Conservation (phyloP, 2,888 invertebrate species). For the Pyrgus malvae region DNA sequence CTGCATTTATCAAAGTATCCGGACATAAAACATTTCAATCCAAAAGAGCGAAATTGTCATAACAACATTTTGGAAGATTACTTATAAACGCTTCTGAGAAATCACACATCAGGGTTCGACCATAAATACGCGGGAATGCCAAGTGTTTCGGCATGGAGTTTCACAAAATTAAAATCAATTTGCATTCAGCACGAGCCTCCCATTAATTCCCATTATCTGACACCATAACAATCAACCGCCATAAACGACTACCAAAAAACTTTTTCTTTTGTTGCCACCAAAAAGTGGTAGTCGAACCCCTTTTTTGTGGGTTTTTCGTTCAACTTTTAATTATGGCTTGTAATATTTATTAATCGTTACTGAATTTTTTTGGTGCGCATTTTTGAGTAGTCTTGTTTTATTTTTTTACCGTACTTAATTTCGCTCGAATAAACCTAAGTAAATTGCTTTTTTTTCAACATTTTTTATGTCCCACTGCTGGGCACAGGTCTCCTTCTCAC, state of each 20-base stretch:
- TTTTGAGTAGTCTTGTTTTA: too few species aligned
- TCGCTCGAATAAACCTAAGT: too few species aligned
- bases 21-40: conserved; percentile 3
- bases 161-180: conserved; percentile 29
- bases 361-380: too few species aligned
- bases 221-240: conserved; percentile 25
- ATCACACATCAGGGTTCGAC: conserved; percentile 18
- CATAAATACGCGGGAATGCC: conserved; percentile 26
- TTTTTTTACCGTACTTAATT: too few species aligned
- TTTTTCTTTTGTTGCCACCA: conserved; percentile 14
- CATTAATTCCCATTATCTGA: conserved; percentile 34
- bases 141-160: conserved; percentile 14
- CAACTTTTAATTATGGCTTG: conserved; percentile 6
- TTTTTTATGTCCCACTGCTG: too few species aligned
- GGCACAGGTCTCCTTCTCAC: too few species aligned
- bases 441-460: too few species aligned
- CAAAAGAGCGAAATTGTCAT: conserved; percentile 7
- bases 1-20: too few species aligned
- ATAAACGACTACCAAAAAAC: conserved; percentile 29
- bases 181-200: conserved; percentile 28
- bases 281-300: conserved; percentile 21
- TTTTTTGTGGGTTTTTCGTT: conserved; percentile 11
- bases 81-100: conserved; percentile 26
- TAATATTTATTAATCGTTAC: background rate
- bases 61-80: conserved; percentile 16